Evolutionary conservation across 2,888 invertebrate genomes (phyloP).

Genomic region (Ormyrus rosae): DNA sequence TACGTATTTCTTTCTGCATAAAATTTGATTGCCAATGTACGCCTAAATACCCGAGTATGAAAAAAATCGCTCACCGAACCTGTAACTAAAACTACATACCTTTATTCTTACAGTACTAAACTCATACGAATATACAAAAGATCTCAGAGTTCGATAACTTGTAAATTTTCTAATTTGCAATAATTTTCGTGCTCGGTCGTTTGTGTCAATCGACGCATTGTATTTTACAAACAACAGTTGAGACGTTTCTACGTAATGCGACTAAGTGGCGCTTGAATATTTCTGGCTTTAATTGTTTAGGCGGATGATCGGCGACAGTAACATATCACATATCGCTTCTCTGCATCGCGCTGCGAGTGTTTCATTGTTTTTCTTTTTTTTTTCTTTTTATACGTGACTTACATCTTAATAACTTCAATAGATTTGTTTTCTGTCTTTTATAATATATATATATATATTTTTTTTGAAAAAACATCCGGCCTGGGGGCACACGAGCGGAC

Average conservation of each 20-base stretch:
- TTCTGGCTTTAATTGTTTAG: conserved; percentile 46
- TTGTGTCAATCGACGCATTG: conserved; percentile 3
- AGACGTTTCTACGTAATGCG: conserved; percentile 27
- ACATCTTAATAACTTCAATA: conserved; percentile 11
- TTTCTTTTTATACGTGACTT: conserved; percentile 12
- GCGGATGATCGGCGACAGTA: conserved; percentile 51
- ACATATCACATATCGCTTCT: conserved; percentile 50
- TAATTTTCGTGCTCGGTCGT: conserved; percentile 39
- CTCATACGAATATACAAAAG: conserved; percentile 30
- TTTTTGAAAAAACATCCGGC: conserved; percentile 28
- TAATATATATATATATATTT: conserved; percentile 13
- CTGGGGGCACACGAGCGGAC: conserved; percentile 21
- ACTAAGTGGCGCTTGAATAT: conserved; percentile 29
- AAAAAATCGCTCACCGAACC: background rate
- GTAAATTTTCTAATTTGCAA: conserved; percentile 51
- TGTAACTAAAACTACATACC: conserved; percentile 17
- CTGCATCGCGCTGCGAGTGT: conserved; percentile 36
- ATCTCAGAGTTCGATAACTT: background rate
- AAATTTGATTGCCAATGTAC: conserved; percentile 48
- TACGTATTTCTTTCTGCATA: conserved; percentile 25
- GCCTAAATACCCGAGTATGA: conserved; percentile 21
- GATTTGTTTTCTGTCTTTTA: conserved; percentile 24
- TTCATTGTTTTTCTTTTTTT: background rate
- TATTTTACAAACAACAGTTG: conserved; percentile 30
- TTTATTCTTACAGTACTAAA: background rate